Evolutionary conservation across 2,113 vertebrate species (phyloP).

Genomic region (Strix uralensis): DNA sequence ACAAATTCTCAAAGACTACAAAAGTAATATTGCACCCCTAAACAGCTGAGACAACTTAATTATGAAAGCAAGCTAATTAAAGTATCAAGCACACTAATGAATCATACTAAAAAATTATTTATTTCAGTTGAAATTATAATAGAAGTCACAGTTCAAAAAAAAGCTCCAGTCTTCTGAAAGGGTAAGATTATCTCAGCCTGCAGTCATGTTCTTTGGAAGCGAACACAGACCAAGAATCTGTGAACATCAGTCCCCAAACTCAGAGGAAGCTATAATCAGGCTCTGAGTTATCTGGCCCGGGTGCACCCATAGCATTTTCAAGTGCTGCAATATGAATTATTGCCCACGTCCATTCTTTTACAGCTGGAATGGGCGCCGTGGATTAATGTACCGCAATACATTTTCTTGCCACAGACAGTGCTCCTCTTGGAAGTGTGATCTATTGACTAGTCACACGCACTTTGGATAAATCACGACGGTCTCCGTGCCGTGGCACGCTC

Average conservation of each 20-base stretch:
- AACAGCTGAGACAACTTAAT: slow-evolving; percentile 3
- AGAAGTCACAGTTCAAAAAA: background rate
- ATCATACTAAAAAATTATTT: background rate
- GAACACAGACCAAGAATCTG: background rate
- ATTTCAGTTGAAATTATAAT: background rate
- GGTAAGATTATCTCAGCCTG: background rate
- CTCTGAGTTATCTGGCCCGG: background rate
- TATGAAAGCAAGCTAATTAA: slow-evolving; percentile 6
- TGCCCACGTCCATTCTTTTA: background rate
- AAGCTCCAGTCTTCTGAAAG: background rate
- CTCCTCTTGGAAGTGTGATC: slow-evolving; percentile 33
- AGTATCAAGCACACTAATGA: background rate
- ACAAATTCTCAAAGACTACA: background rate
- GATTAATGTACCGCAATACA: slow-evolving; percentile 46
- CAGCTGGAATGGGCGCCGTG: background rate
- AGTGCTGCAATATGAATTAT: slow-evolving; percentile 45
- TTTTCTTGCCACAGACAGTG: slow-evolving; percentile 38
- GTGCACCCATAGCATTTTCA: background rate
- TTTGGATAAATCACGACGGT: background rate
- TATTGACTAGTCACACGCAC: slow-evolving; percentile 20
- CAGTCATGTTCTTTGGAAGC: background rate
- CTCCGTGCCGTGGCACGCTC: background rate
- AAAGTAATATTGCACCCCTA: background rate
- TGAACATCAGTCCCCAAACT: background rate
- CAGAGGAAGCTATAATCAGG: background rate